Evolutionary conservation across 2,797 vertebrate genomes (phyloP), one percentile per base, ranked within the genome.

Genomic region (Epinephelus coioides): DNA sequence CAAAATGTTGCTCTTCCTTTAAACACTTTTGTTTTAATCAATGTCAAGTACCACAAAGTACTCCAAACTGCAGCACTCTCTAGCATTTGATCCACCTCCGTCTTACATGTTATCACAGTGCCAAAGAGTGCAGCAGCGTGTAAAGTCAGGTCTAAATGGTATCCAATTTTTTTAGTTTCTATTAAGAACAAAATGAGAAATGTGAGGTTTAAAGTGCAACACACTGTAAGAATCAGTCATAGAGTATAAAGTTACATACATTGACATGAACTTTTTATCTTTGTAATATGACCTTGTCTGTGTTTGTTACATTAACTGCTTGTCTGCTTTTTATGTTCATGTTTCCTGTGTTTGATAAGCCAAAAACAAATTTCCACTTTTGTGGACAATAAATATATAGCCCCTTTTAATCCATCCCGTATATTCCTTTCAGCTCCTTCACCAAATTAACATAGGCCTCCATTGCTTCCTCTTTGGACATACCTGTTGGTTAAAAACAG

Each of bases 381-480:
- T 43, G 40, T 43, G 10, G 9, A 43, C 40, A 43, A 43, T 43
- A 43, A 11, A 11, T 10, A 43, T 11, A 43, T 43, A 43, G 9
- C 1, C 9, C 40, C 3, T 43, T 43, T 43, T 10, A 43, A 3
- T 10, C 40, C 3, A 12, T 43, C 40, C 46, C 46, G 6, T 18
- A 47, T 15, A 47, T 94, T 40, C 0, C 21, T 70, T 95, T 96
- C 47, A 96, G 86, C 50, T 87, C 81, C 21, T 94, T 91, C 70
- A 95, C 95, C 46, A 91, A 19, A 0, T 72, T 56, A 15, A 96
- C 64, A 21, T 96, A 96, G 7, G 77, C 79, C 40, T 91, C 93
- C 95, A 93, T 94, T 15, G 98, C 97, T 1, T 96, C 96, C 7
- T 97, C 96, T 89, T 95, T 97, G 83, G 95, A 91, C 65, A 89